Conservation (phyloP, 23 tunicate species). For the Ascidia mentula region DNA sequence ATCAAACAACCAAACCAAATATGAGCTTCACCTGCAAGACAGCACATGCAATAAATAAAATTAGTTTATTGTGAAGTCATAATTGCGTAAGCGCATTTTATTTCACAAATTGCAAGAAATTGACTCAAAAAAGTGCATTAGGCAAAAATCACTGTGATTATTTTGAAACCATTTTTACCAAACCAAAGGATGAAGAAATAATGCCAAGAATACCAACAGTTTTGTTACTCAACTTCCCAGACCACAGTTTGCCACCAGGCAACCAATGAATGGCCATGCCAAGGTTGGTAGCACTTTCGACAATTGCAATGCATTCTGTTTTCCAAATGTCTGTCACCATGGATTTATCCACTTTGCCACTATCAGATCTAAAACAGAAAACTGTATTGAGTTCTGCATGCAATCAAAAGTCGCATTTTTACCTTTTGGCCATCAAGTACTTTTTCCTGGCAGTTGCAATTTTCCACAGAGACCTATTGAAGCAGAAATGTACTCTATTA, state of each 20-base stretch:
- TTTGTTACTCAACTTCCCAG: constrained; percentile 34
- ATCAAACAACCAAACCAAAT: too few relatives aligned
- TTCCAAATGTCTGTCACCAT: not conserved
- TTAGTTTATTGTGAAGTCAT: too few relatives aligned
- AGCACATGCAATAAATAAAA: too few relatives aligned
- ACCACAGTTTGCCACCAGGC: constrained; percentile 50
- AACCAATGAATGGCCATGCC: constrained; percentile 76
- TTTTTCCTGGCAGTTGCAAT: not conserved
- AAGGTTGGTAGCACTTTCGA: constrained; percentile 52
- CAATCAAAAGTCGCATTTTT: too few relatives aligned
- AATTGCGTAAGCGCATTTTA: too few relatives aligned
- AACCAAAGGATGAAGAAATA: constrained; percentile 33
- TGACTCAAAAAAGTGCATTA: not conserved
- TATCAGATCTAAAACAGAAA: not conserved
- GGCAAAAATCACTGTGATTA: not conserved
- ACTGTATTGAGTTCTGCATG: too few relatives aligned
- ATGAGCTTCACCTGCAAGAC: too few relatives aligned
- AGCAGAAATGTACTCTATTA: too few relatives aligned
- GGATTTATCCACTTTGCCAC: not conserved
- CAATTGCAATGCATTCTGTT: constrained; percentile 18
- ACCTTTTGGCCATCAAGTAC: not conserved
- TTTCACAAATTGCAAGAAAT: too few relatives aligned
- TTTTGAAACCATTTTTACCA: constrained; percentile 12
- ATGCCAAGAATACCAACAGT: constrained; percentile 47
- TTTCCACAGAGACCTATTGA: not conserved